A percentile compares a stretch with the other conserved stretches of the same genome.
Evolutionary conservation across 2,888 invertebrate species (phyloP).

Genomic region (Apeira syringaria): DNA sequence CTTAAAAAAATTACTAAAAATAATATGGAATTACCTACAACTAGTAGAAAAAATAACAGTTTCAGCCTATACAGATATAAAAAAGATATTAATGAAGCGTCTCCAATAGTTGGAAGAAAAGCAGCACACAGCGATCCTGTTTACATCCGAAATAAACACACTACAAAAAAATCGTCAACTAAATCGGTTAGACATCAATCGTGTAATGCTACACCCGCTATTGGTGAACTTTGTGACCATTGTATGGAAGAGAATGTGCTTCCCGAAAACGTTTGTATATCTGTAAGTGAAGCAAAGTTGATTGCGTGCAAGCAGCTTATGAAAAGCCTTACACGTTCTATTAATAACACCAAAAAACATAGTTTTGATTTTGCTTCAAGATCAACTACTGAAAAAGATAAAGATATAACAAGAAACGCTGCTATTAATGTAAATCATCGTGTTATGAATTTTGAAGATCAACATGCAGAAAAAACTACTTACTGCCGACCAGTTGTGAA

Average conservation of each 20-base stretch:
- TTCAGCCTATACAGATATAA: not conserved
- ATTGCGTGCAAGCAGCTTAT: not conserved
- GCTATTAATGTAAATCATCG: not conserved
- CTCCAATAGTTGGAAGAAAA: no score
- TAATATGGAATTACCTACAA: constrained; percentile 20
- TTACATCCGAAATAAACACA: not conserved
- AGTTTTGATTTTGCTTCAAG: not conserved
- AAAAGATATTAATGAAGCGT: no score
- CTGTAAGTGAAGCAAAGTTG: not conserved
- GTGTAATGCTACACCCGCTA: not conserved
- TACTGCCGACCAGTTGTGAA: constrained; percentile 49
- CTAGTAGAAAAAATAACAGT: constrained; percentile 8
- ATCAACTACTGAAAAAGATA: not conserved
- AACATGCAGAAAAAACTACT: constrained; percentile 48
- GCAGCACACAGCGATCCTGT: not conserved
- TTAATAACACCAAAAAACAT: not conserved
- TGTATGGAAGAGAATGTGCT: not conserved
- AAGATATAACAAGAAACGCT: not conserved
- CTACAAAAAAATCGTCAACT: not conserved
- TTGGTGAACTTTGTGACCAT: not conserved
- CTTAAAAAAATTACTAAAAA: constrained; percentile 1
- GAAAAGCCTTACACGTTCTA: not conserved
- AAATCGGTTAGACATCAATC: not conserved
- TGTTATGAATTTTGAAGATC: constrained; percentile 14
- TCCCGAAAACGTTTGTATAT: not conserved